Percentiles rank a stretch among this genome's conserved stretches.
phyloP scores from a whole-genome alignment of 1,140 invertebrate species.

The Oscheius sp. region DNA sequence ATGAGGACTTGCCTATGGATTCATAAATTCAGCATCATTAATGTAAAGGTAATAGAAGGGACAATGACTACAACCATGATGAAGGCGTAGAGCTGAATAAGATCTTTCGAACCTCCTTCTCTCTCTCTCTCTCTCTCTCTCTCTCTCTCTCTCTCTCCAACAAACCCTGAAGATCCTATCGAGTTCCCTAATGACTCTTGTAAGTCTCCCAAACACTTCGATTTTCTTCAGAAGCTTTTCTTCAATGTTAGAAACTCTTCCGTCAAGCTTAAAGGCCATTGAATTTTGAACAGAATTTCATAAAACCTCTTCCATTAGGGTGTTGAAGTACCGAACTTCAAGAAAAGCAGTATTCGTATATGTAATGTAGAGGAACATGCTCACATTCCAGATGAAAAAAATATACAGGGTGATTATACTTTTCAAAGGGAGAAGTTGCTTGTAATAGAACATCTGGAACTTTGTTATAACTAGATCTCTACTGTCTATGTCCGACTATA shows the following conservation, averaged over 20 bases:
- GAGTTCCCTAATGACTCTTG: slow-evolving; percentile 26
- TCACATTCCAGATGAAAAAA: slow-evolving; percentile 25
- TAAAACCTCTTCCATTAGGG: slow-evolving; percentile 10
- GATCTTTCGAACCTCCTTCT: background rate
- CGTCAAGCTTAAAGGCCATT: background rate
- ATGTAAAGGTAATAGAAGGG: slow-evolving; percentile 43
- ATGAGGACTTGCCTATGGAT: slow-evolving; percentile 6
- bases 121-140: too few relatives aligned
- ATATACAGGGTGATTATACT: slow-evolving; percentile 19
- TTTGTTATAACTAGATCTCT: background rate
- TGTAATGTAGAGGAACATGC: slow-evolving; percentile 35
- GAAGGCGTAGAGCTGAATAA: slow-evolving; percentile 41
- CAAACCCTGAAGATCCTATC: slow-evolving; percentile 34
- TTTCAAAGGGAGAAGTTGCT: slow-evolving; percentile 5
- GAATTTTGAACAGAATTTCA: background rate
- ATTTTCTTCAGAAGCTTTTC: slow-evolving; percentile 23
- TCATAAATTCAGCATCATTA: slow-evolving; percentile 32
- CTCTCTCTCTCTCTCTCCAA: background rate
- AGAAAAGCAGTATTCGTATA: slow-evolving; percentile 31
- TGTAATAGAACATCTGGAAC: slow-evolving; percentile 31
- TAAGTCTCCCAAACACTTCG: slow-evolving; percentile 28
- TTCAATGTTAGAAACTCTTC: background rate
- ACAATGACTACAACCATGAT: slow-evolving; percentile 44
- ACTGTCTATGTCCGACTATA: too few relatives aligned
- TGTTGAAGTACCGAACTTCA: slow-evolving; percentile 34